Evolutionary conservation across 2,888 invertebrate species (phyloP).

Genomic region (Polydrusus tereticollis): DNA sequence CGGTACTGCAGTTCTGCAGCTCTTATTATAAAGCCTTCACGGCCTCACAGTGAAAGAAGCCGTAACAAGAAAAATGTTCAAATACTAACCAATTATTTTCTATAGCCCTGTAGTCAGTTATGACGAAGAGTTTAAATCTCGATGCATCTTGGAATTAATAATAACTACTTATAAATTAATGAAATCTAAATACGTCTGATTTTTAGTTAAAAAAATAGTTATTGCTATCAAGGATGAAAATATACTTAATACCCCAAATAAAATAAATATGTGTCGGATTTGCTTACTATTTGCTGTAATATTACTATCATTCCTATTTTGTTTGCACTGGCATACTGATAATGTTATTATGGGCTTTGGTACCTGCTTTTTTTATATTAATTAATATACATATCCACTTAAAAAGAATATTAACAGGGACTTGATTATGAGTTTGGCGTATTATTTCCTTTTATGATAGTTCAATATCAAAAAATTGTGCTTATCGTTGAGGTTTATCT

Average conservation of each 20-base stretch:
- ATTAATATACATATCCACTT: background rate
- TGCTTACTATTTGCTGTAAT: background rate
- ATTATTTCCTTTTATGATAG: background rate
- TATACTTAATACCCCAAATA: background rate
- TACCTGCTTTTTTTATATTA: background rate
- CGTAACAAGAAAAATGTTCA: no score
- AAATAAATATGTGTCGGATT: background rate
- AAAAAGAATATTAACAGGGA: background rate
- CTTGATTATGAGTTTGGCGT: background rate
- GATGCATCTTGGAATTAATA: no score
- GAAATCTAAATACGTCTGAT: no score
- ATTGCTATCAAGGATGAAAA: background rate
- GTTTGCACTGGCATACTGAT: background rate
- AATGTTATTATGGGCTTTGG: background rate
- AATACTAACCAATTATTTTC: no score
- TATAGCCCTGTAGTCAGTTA: no score
- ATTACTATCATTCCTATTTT: background rate
- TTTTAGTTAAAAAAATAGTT: no score
- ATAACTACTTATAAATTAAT: no score
- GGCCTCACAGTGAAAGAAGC: no score
- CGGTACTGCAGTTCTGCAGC: no score
- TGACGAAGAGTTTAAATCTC: no score
- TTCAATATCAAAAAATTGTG: background rate
- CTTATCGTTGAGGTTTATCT: background rate
- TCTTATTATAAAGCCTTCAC: no score